phyloP scores from a whole-genome alignment of 2,797 vertebrate genomes.

The Fringilla coelebs region DNA sequence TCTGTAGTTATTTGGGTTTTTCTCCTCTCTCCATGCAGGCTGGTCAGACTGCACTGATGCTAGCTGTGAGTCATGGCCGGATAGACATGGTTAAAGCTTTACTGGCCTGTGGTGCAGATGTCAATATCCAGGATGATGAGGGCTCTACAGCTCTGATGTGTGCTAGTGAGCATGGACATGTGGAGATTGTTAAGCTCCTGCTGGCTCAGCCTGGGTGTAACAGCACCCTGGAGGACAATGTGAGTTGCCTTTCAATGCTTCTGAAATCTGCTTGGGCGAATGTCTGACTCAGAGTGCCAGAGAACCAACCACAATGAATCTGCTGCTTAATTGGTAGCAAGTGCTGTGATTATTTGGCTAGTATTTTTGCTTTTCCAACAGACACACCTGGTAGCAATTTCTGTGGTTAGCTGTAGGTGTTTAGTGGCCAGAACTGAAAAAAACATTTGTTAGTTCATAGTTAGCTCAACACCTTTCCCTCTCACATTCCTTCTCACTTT shows the following conservation, averaged over 20 bases:
- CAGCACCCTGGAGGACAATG: conserved; percentile 90
- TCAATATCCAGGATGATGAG: conserved; percentile 95
- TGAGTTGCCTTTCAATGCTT: conserved; percentile 71
- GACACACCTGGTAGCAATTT: neutral
- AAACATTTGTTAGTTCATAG: neutral
- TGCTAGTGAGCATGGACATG: conserved; percentile 95
- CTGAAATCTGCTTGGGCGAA: neutral
- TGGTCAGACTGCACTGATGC: conserved; percentile 96
- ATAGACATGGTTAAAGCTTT: conserved; percentile 98
- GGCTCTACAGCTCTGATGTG: conserved; percentile 98
- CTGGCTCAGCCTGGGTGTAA: conserved; percentile 89
- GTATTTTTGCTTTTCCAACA: neutral
- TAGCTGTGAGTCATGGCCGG: conserved; percentile 94
- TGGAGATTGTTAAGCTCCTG: conserved; percentile 94
- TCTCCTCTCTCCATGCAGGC: conserved; percentile 76
- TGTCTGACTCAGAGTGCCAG: neutral
- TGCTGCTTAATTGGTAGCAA: neutral
- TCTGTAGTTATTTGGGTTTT: neutral
- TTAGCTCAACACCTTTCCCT: neutral
- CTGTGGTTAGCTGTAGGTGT: neutral
- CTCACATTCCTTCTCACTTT: neutral
- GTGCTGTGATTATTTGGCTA: neutral
- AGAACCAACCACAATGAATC: neutral
- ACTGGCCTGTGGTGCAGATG: conserved; percentile 88
- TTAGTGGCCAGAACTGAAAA: neutral